These are phyloP conservation scores for Donacobius atricapilla DNA, from an alignment of 2,113 vertebrate genomes.

Conservation along the genomic window DNA sequence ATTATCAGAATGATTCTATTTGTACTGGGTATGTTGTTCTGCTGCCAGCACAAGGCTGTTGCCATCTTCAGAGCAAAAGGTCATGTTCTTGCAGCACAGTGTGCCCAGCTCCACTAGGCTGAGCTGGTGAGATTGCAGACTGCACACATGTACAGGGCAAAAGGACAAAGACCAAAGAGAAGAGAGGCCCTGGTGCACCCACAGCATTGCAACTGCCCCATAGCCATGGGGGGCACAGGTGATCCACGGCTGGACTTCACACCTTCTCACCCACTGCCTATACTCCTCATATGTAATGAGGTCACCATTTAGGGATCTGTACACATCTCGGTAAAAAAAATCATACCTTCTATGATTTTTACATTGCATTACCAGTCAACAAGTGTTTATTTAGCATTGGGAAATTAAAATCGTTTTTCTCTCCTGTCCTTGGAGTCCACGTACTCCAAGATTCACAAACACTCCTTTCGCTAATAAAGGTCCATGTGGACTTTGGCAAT, in stretches of 20 bases:
- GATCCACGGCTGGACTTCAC: not conserved
- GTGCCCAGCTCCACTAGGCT: not conserved
- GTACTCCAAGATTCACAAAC: not conserved
- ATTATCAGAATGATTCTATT: slow-evolving; percentile 67
- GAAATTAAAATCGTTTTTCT: not conserved
- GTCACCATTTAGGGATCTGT: not conserved
- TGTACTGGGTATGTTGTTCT: slow-evolving; percentile 41
- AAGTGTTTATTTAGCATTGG: not conserved
- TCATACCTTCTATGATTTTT: fast-evolving
- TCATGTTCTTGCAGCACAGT: not conserved
- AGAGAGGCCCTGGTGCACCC: not conserved
- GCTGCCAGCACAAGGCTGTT: slow-evolving; percentile 53
- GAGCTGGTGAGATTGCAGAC: not conserved
- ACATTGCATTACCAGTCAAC: not conserved
- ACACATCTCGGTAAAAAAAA: not conserved
- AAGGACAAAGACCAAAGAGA: not conserved
- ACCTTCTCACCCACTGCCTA: not conserved
- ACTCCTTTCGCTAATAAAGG: not conserved
- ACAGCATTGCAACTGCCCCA: not conserved
- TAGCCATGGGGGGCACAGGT: fast-evolving
- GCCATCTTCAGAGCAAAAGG: slow-evolving; percentile 55
- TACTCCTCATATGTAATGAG: fast-evolving
- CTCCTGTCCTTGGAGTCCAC: not conserved
- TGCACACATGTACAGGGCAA: not conserved
- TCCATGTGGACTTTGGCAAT: not conserved